Conservation (phyloP, 2,888 invertebrate genomes). For the Graphium colonna region DNA sequence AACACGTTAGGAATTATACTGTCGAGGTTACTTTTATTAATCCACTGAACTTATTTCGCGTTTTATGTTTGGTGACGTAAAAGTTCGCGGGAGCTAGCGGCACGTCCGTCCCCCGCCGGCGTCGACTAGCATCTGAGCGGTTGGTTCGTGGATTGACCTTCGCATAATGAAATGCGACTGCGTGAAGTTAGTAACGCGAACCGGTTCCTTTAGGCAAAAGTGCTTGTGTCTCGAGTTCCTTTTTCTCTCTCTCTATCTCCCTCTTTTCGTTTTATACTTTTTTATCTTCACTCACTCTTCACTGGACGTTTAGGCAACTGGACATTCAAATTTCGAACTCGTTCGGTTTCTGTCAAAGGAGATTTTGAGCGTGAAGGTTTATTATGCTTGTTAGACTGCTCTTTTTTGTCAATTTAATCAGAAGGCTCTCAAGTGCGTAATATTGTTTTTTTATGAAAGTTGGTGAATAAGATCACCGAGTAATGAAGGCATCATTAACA, state of each 20-base stretch:
- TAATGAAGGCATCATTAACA: no score
- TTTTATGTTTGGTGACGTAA: constrained; percentile 43
- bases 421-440: no score
- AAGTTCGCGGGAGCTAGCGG: constrained; percentile 38
- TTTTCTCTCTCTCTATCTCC: constrained; percentile 45
- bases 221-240: constrained; percentile 39
- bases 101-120: constrained; percentile 38
- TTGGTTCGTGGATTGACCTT: constrained; percentile 55
- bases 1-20: no score
- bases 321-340: no score
- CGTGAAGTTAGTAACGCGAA: constrained; percentile 60
- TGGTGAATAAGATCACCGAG: no score
- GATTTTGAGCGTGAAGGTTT: no score
- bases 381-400: no score
- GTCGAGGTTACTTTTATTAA: neutral
- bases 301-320: no score
- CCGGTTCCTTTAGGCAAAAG: constrained; percentile 75
- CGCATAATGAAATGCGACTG: constrained; percentile 57
- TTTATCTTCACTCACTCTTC: neutral
- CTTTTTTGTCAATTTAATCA: no score
- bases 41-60: constrained; percentile 32
- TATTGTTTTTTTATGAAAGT: neutral
- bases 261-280: constrained; percentile 2
- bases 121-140: constrained; percentile 48
- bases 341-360: no score